Base-by-base conservation (phyloP, 2,888 invertebrate species). In the Rotaria magnacalcarata region DNA sequence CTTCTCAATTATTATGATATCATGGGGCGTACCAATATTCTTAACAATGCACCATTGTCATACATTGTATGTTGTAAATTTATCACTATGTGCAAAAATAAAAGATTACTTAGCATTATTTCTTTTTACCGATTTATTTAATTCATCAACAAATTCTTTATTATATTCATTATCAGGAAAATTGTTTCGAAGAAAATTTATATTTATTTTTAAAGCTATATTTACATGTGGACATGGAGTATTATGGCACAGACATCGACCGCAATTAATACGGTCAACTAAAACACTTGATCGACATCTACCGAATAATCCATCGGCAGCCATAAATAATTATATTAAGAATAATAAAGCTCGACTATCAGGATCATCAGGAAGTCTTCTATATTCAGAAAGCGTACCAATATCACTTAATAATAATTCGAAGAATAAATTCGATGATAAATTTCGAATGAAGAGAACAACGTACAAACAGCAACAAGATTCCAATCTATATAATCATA, bases 151-250 rank as follows among this genome's bases (percentile, higher is more conserved):
- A 11, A 80, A 80, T 80, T 80, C 47, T 47, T 47, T 80, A 10
- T 80, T 80, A 47, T 80, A 80, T 80, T 80, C 80, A 1, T 80
- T 80, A 14, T 80, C 80, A 24, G 80, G 80, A 10, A 80, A 80
- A 80, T 47, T 80, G 47, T 80, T 47, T 80, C 80, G 80, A 43
- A 19, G 47, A n/a, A 43, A 14, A 47, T 34, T 80, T n/a, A 47
- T 43, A 11, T 24, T 6, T 11, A 21, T 80, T 8, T 1, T 80
- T 5, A 80, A 80, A 47, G 24, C n/a, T 2, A 47, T 80, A 10
- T n/a, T 80, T 24, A 24, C 11, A 14, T 47, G 80, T 47, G 80
- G 80, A 47, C 43, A 16, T 47, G 47, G 80, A 4, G 47, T 47
- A 24, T n/a, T 47, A n/a, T 80, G 80, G 67, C 19, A 41, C 4